Evolutionary conservation across 2,797 vertebrate species (phyloP).

Genomic region (Aulostomus chinensis): DNA sequence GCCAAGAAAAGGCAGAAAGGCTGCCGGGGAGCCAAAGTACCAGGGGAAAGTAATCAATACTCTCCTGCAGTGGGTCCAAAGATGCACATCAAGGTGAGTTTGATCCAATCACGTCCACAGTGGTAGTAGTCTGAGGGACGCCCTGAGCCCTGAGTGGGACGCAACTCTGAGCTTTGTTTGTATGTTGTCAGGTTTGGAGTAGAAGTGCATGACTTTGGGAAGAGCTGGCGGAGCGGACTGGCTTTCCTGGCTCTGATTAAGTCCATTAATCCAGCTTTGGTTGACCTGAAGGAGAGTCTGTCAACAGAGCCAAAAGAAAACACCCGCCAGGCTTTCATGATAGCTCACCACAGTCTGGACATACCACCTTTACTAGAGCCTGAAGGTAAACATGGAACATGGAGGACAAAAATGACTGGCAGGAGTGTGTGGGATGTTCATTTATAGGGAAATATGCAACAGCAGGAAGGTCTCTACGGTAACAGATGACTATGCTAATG

Average conservation of each 20-base stretch:
- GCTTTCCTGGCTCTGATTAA: slow-evolving; percentile 90
- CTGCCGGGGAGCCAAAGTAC: slow-evolving; percentile 79
- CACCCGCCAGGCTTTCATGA: slow-evolving; percentile 83
- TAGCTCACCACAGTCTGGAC: slow-evolving; percentile 79
- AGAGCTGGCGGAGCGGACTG: slow-evolving; percentile 90
- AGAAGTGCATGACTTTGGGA: slow-evolving; percentile 87
- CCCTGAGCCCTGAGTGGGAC: not conserved
- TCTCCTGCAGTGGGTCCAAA: slow-evolving; percentile 88
- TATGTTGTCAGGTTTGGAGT: slow-evolving; percentile 83
- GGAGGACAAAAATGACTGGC: no score
- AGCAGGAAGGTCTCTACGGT: no score
- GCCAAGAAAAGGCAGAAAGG: slow-evolving; percentile 77
- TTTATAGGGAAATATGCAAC: no score
- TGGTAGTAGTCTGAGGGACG: not conserved
- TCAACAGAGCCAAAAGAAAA: slow-evolving; percentile 82
- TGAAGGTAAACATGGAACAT: slow-evolving; percentile 86
- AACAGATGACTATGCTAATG: no score
- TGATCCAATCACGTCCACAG: no score
- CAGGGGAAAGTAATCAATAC: slow-evolving; percentile 86
- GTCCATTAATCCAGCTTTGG: slow-evolving; percentile 84
- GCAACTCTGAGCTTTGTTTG: not conserved
- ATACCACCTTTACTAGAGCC: slow-evolving; percentile 88
- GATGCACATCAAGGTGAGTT: slow-evolving; percentile 86
- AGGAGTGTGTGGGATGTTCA: no score
- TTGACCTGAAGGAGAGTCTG: slow-evolving; percentile 85